Evolutionary conservation across 2,888 invertebrate genomes (phyloP).

Genomic region (Acrobeloides nanus): DNA sequence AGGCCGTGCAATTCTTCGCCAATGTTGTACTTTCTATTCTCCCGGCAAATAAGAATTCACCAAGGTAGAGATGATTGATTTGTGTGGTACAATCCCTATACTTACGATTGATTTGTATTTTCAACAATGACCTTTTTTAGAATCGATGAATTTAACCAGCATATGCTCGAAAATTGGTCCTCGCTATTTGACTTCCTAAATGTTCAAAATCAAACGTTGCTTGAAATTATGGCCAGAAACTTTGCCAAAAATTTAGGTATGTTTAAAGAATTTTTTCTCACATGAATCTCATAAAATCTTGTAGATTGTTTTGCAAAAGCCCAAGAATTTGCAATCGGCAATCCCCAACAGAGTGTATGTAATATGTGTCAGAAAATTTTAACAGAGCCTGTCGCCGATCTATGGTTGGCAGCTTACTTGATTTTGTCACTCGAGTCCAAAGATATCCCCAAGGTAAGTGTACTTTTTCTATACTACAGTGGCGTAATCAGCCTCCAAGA

Average conservation of each 20-base stretch:
- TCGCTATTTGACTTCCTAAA: slow-evolving; percentile 21
- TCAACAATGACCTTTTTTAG: too few relatives aligned
- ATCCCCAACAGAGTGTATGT: not conserved
- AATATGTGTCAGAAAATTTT: slow-evolving; percentile 18
- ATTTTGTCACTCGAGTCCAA: slow-evolving; percentile 2
- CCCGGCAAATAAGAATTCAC: too few relatives aligned
- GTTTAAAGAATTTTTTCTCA: slow-evolving; percentile 1
- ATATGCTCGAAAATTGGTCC: slow-evolving; percentile 23
- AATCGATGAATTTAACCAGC: not conserved
- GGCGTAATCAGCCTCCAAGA: not conserved
- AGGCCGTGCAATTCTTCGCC: slow-evolving; percentile 7
- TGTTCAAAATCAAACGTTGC: slow-evolving; percentile 25
- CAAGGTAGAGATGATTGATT: too few relatives aligned
- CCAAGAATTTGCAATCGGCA: too few relatives aligned
- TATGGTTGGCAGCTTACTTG: slow-evolving; percentile 15
- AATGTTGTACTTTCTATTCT: slow-evolving; percentile 12
- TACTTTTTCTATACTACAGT: not conserved
- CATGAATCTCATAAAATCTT: not conserved
- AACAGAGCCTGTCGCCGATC: slow-evolving; percentile 12
- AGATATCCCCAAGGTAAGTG: slow-evolving; percentile 9
- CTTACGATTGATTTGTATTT: too few relatives aligned
- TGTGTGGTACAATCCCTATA: too few relatives aligned
- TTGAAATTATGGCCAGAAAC: slow-evolving; percentile 28
- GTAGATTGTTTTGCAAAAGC: too few relatives aligned
- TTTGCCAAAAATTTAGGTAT: slow-evolving; percentile 29